Evolutionary conservation across 2,888 invertebrate genomes (phyloP), one percentile per base, ranked within the genome.

Genomic region (Cephalotes varians): DNA sequence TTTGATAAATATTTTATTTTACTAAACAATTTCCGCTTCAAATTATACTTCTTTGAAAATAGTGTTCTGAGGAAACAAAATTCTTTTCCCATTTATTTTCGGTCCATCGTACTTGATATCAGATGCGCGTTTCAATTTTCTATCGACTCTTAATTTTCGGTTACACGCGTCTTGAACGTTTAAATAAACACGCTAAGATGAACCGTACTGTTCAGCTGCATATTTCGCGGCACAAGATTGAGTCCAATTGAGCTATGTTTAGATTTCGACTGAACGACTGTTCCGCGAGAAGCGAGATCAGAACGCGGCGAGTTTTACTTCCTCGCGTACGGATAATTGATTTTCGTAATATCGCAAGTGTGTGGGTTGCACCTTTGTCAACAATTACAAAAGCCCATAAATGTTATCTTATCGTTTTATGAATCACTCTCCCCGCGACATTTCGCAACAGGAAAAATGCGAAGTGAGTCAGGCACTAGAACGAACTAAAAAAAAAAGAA

Each of bases 181-280:
- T 62, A 10, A 62, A 47, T 47, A 62, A 2, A 12, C 54, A 37
- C 2, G n/a, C 18, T n/a, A 34, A 12, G n/a, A 49, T 37, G 7
- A 25, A 76, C 9, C n/a, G 18, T 37, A 47, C n/a, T 40, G 21
- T 40, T n/a, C 40, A 76, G 28, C 28, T 40, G 18, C 12, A 28
- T 28, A 28, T 40, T 25, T 49, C 40, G 40, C 31, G 5, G 21
- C 12, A 34, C 6, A 37, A 54, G 10, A 74, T 64, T 25, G n/a
- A n/a, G n/a, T n/a, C n/a, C n/a, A n/a, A n/a, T n/a, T n/a, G 54
- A 54, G 76, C 54, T 76, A 76, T 54, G 40, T 76, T 76, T 76
- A 76, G 76, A 65, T 40, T 54, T 54, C 28, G 5, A 15, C 28
- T 54, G 40, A 65, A 40, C 15, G 7, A 2, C 62, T 37, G 40